phyloP scores from a whole-genome alignment of 1,140 invertebrate species.

The Lepeophtheirus salmonis region DNA sequence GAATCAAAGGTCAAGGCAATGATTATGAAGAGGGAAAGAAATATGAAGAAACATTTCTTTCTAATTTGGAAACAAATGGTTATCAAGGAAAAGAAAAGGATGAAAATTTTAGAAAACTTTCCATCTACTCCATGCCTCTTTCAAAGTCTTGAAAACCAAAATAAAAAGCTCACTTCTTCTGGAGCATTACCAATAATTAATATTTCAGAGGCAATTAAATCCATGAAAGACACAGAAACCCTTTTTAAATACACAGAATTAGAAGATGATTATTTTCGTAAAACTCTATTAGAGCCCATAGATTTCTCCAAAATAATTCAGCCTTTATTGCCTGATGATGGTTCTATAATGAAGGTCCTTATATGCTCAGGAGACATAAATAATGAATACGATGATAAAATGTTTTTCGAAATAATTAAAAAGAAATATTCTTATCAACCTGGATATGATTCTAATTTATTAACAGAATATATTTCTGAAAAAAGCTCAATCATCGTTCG shows the following conservation, averaged over 20 bases:
- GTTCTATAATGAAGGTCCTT: background rate
- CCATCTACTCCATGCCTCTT: background rate
- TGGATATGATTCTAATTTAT: background rate
- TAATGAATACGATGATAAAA: background rate
- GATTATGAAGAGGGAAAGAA: background rate
- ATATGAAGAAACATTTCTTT: background rate
- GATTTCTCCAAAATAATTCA: constrained; percentile 1
- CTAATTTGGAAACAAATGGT: background rate
- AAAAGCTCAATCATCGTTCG: background rate
- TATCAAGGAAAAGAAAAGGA: background rate
- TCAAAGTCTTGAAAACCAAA: background rate
- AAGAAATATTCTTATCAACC: constrained; percentile 1
- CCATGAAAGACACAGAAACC: background rate
- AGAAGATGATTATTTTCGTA: background rate
- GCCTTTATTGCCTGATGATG: background rate
- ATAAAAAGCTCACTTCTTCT: background rate
- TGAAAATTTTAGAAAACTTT: background rate
- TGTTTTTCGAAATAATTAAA: constrained; percentile 9
- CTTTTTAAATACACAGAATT: background rate
- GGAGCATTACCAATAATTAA: background rate
- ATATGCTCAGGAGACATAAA: background rate
- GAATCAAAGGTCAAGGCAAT: background rate
- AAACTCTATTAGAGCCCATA: constrained; percentile 1
- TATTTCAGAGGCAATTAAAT: background rate
- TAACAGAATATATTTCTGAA: background rate